A percentile compares a stretch with the other conserved stretches of the same genome.
These are phyloP conservation scores for Chrysaora quinquecirrha DNA, from an alignment of 30 jellyfish, hydroid and myxozoan genomes.

Conservation along the genomic window DNA sequence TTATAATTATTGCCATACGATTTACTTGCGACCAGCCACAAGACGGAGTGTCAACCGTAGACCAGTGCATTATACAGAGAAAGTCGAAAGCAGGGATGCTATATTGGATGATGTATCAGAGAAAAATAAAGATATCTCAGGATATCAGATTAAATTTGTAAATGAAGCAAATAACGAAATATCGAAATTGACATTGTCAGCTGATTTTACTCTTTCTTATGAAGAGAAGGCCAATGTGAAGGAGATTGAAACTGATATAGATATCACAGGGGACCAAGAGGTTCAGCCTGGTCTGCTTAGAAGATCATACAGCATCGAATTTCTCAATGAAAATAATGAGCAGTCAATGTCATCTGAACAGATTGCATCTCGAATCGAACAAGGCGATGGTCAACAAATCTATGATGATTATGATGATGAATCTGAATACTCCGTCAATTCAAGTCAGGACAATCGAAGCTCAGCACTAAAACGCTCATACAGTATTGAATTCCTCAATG, in stretches of 20 bases:
- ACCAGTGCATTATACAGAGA: constrained; percentile 51
- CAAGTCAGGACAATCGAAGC: not conserved
- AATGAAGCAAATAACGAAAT: constrained; percentile 48
- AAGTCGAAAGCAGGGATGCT: constrained; percentile 23
- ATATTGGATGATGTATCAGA: not conserved
- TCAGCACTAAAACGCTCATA: constrained; percentile 39
- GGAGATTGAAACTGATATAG: constrained; percentile 11
- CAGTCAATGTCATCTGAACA: constrained; percentile 29
- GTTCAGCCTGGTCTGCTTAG: constrained; percentile 7
- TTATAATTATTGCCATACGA: constrained; percentile 23
- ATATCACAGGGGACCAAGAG: constrained; percentile 9
- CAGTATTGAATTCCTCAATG: constrained; percentile 56
- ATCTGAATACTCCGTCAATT: constrained; percentile 2
- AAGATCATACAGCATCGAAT: constrained; percentile 60
- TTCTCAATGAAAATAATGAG: constrained; percentile 19
- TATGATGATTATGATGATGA: constrained; percentile 36
- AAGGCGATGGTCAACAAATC: constrained; percentile 28
- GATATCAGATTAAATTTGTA: constrained; percentile 25
- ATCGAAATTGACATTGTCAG: constrained; percentile 38
- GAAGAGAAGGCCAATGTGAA: constrained; percentile 16
- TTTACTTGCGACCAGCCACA: constrained; percentile 7
- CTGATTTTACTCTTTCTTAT: constrained; percentile 32
- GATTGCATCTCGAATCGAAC: constrained; percentile 38
- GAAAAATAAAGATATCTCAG: constrained; percentile 9
- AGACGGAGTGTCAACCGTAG: not conserved